Conservation (phyloP, 2,113 vertebrate species). For the Charadrius vociferus region DNA sequence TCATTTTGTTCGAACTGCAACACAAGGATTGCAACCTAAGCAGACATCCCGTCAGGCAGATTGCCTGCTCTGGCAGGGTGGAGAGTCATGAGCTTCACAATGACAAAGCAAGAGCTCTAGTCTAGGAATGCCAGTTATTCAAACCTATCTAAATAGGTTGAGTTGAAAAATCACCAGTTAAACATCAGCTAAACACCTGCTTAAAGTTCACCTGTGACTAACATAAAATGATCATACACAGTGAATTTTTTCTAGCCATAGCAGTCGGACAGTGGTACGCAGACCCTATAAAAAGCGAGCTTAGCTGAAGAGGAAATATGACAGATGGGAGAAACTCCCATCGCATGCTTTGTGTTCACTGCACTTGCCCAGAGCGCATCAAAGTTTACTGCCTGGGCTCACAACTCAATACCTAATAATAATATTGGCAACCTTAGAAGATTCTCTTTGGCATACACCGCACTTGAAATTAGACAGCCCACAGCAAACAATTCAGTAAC, state of each 20-base stretch:
- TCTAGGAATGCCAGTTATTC: not conserved
- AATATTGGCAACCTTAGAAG: not conserved
- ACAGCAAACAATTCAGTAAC: not conserved
- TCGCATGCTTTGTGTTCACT: not conserved
- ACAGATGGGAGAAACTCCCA: not conserved
- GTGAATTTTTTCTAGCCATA: not conserved
- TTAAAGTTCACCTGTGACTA: not conserved
- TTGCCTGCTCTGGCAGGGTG: not conserved
- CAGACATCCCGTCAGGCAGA: not conserved
- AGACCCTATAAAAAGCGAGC: not conserved
- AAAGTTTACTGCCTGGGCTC: not conserved
- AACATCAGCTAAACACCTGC: not conserved
- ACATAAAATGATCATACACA: not conserved
- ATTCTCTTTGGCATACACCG: not conserved
- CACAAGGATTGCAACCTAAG: not conserved
- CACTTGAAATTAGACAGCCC: not conserved
- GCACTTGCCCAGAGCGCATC: not conserved
- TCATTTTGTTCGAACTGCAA: not conserved
- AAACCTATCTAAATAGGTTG: not conserved
- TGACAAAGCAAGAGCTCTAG: conserved; percentile 22
- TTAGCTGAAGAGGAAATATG: not conserved
- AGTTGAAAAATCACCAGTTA: not conserved
- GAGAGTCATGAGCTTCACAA: not conserved
- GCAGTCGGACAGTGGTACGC: accelerated
- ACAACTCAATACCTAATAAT: not conserved